Percentiles rank a stretch among this genome's conserved stretches.
phyloP scores from a whole-genome alignment of 2,113 vertebrate genomes.

The Crotalus viridis region DNA sequence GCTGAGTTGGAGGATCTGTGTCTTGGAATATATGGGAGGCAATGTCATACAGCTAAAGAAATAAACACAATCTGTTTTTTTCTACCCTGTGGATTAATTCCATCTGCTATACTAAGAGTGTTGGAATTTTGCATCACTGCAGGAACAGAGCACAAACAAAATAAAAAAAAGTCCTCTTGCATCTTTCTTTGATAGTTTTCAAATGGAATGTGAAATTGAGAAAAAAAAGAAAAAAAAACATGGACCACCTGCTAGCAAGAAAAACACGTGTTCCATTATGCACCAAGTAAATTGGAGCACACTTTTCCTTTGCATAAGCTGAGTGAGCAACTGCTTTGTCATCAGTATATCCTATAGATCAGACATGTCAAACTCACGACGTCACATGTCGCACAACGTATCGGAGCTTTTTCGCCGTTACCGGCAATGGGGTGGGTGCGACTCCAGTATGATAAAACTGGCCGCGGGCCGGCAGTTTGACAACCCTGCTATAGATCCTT shows the following conservation, averaged over 20 bases:
- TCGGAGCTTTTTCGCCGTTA: no score
- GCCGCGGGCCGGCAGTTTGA: no score
- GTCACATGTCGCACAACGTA: no score
- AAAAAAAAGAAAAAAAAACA: background rate
- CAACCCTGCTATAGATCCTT: background rate
- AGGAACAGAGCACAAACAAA: background rate
- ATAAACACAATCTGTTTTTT: background rate
- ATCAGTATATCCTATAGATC: background rate
- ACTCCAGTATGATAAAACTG: no score
- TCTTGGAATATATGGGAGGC: background rate
- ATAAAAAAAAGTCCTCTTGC: background rate
- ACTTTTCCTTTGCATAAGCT: background rate
- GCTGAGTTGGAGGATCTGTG: background rate
- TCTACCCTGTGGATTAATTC: background rate
- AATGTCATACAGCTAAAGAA: background rate
- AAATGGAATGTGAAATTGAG: background rate
- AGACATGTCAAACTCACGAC: no score
- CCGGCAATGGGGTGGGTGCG: no score
- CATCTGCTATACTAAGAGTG: background rate
- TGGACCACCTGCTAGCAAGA: background rate
- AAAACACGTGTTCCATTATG: background rate
- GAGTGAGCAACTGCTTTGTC: background rate
- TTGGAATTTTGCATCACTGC: background rate
- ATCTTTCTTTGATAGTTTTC: background rate
- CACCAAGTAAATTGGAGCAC: background rate